Base-by-base conservation (phyloP, 2,113 vertebrate genomes). In the Antennarius striatus region DNA sequence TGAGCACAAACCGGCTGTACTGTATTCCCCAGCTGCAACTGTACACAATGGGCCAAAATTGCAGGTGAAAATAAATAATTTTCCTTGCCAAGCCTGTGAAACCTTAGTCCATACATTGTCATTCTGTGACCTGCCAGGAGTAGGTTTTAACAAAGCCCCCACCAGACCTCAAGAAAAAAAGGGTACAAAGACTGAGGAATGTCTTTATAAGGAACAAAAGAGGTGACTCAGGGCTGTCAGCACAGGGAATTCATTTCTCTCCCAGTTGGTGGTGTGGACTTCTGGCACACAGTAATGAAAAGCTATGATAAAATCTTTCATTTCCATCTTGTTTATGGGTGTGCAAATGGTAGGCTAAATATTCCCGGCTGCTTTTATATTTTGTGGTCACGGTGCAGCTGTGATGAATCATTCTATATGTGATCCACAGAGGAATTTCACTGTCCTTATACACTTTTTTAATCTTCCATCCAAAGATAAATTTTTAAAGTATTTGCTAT, bases 201-300 rank as follows among this genome's bases (percentile, higher is more conserved):
- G 87, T 89, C 85, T 92, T 92, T 89, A 91, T 87, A 77, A 54
- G 40, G 86, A 88, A 92, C 90, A 93, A 92, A 92, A 90, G 85
- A 69, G 71, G 82, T 90, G 85, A 90, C 80, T 91, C 73, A 62
- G 63, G 78, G 81, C 86, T 89, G 89, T 90, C 88, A 84, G 90
- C 87, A 80, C 86, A 73, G 79, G 71, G 86, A 93, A 90, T 92
- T 93, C 85, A 93, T 93, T 91, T 92, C 90, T 90, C 69, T 88
- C 92, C 87, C 93, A 85, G 91, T 90, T 92, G 92, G 92, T 91
- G 91, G 90, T 75, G 85, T 86, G 82, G 85, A 84, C 84, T 70
- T 82, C 90, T 89, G 89, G 87, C 86, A 86, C 76, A 77, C 63
- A 56, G 72, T 90, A 90, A 91, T 92, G 87, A 93, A 92, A 92